Conservation (phyloP, 2,113 vertebrate genomes). For the Crotophaga sulcirostris region DNA sequence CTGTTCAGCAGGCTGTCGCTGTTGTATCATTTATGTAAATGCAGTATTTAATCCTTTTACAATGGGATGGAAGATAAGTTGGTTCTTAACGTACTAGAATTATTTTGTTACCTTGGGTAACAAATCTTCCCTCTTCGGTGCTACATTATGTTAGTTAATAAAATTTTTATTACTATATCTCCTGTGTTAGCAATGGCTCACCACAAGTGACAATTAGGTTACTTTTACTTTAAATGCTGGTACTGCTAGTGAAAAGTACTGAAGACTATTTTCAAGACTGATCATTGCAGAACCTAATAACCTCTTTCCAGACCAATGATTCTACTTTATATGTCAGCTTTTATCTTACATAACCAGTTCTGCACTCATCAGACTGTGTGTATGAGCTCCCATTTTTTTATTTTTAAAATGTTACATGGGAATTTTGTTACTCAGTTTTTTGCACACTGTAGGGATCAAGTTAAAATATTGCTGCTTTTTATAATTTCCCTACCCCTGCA, state of each 20-base stretch:
- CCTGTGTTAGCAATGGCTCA: neutral
- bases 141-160: neutral
- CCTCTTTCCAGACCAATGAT: neutral
- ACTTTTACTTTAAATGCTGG: neutral
- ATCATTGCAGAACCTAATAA: neutral
- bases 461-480: accelerated
- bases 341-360: neutral
- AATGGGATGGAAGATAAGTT: neutral
- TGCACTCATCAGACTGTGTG: neutral
- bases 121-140: neutral
- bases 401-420: neutral
- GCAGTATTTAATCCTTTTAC: neutral
- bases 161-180: neutral
- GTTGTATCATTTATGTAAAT: accelerated
- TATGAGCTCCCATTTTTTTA: neutral
- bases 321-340: neutral
- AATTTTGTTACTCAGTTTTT: neutral
- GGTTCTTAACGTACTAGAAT: neutral
- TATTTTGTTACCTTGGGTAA: neutral
- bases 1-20: neutral
- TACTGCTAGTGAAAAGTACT: neutral
- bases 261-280: neutral
- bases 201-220: neutral
- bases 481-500: neutral
- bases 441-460: neutral